Conservation (phyloP, 1,140 invertebrate genomes). For the Drosophila subpulchrella region DNA sequence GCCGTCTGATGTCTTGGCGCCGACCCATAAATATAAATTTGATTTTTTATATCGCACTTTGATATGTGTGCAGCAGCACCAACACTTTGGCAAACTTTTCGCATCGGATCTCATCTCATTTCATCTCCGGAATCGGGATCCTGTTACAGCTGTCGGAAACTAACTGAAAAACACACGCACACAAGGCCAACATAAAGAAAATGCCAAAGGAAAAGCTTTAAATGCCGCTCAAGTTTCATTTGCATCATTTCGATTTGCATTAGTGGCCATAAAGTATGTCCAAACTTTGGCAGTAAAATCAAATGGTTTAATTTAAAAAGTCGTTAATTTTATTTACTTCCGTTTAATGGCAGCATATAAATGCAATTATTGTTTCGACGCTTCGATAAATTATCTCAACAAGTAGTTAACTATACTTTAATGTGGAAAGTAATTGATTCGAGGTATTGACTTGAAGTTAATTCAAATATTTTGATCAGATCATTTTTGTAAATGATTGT, state of each 20-base stretch:
- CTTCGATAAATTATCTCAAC: constrained; percentile 8
- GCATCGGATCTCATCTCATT: constrained; percentile 34
- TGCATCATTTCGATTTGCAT: constrained; percentile 61
- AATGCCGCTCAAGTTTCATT: constrained; percentile 51
- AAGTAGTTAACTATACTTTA: constrained; percentile 20
- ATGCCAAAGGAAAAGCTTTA: constrained; percentile 16
- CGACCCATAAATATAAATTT: constrained; percentile 77
- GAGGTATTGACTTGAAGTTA: neutral
- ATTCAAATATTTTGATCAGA: neutral
- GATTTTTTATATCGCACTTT: constrained; percentile 68
- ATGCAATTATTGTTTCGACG: constrained; percentile 35
- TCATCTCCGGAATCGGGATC: constrained; percentile 8
- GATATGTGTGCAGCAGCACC: constrained; percentile 50
- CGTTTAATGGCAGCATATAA: constrained; percentile 18
- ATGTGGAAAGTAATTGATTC: constrained; percentile 17
- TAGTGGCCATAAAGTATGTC: constrained; percentile 59
- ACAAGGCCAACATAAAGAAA: constrained; percentile 12
- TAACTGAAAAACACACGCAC: constrained; percentile 28
- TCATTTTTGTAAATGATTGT: neutral
- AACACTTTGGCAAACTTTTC: constrained; percentile 53
- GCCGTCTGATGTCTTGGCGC: constrained; percentile 48
- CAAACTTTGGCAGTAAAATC: constrained; percentile 60
- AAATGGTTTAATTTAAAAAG: constrained; percentile 50
- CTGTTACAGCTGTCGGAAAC: constrained; percentile 38
- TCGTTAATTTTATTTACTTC: constrained; percentile 43